phyloP scores from a whole-genome alignment of 2,797 vertebrate genomes.

The Pteropus rufus region DNA sequence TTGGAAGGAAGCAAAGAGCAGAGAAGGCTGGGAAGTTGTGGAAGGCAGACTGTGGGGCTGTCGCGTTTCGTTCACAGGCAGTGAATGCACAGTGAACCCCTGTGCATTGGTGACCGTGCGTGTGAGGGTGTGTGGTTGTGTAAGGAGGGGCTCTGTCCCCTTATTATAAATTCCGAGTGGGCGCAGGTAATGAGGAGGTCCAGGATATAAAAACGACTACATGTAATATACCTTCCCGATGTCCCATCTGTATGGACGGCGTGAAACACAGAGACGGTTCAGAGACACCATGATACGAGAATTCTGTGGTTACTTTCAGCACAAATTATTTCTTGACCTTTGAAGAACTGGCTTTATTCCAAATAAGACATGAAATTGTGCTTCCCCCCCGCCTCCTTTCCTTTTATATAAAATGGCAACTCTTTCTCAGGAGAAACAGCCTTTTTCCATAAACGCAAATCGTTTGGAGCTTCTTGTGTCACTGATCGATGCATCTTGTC shows the following conservation, averaged over 20 bases:
- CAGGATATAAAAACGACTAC: neutral
- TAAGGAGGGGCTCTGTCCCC: neutral
- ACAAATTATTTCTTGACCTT: neutral
- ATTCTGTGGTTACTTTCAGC: neutral
- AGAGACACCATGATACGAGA: neutral
- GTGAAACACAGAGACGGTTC: neutral
- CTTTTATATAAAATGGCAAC: neutral
- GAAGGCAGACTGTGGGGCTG: neutral
- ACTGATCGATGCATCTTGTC: neutral
- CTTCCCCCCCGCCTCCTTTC: neutral
- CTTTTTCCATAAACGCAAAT: neutral
- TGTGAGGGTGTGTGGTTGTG: neutral
- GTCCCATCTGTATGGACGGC: neutral
- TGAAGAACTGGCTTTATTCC: constrained; percentile 9
- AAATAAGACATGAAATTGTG: neutral
- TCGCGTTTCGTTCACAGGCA: neutral
- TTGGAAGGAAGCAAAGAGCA: neutral
- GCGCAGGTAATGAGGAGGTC: neutral
- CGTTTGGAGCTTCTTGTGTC: neutral
- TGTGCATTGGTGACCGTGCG: neutral
- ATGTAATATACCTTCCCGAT: neutral
- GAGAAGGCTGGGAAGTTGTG: neutral
- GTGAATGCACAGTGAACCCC: rapidly evolving
- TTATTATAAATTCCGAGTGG: neutral
- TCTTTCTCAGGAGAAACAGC: constrained; percentile 16